These are phyloP conservation scores for Atta texana DNA, from an alignment of 1,140 invertebrate species.

Conservation along the genomic window DNA sequence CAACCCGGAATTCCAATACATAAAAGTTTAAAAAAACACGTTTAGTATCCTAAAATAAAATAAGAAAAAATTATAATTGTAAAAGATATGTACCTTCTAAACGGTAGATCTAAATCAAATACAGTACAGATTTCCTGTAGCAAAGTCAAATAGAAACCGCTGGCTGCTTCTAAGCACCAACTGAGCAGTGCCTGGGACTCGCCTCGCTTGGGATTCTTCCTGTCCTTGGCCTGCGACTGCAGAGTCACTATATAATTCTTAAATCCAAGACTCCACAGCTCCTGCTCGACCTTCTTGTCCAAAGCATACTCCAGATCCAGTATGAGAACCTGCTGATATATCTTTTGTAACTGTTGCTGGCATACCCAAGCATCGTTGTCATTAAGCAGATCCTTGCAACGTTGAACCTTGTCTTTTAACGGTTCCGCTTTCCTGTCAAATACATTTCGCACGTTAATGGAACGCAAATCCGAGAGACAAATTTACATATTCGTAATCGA, in stretches of 20 bases:
- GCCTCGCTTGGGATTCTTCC: slow-evolving; percentile 91
- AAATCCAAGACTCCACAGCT: slow-evolving; percentile 95
- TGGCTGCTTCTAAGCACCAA: slow-evolving; percentile 93
- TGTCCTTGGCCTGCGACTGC: slow-evolving; percentile 92
- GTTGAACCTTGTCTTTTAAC: slow-evolving; percentile 89
- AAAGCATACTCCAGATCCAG: slow-evolving; percentile 95
- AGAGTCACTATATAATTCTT: slow-evolving; percentile 94
- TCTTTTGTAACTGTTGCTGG: slow-evolving; percentile 90
- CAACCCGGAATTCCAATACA: neutral
- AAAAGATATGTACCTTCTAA: slow-evolving; percentile 86
- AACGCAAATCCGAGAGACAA: neutral
- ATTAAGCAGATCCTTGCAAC: slow-evolving; percentile 88
- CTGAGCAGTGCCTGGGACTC: slow-evolving; percentile 92
- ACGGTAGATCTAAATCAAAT: slow-evolving; percentile 93
- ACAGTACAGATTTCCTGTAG: slow-evolving; percentile 93
- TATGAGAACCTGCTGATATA: slow-evolving; percentile 93
- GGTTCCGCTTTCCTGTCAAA: slow-evolving; percentile 90
- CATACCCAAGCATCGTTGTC: slow-evolving; percentile 88
- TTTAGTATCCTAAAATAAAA: neutral
- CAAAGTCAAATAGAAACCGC: slow-evolving; percentile 94
- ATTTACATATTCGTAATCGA: neutral
- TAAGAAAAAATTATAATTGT: neutral
- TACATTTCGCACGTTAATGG: neutral
- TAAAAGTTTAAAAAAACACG: neutral
- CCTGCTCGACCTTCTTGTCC: slow-evolving; percentile 95